Conservation (phyloP, 2,797 vertebrate species). For the Geotrypetes seraphini region DNA sequence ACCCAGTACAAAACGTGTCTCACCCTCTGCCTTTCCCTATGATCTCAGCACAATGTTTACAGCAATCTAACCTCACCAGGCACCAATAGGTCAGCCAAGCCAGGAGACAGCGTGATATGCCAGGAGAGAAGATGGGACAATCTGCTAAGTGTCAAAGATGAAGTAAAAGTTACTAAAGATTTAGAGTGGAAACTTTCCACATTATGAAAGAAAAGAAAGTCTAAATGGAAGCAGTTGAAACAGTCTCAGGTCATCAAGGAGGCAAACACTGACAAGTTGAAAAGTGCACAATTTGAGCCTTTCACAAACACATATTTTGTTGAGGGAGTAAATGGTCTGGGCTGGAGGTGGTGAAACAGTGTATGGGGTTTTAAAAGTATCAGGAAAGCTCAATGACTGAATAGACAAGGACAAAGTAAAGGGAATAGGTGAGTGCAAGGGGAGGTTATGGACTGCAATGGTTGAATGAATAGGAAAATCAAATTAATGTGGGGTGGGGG, state of each 20-base stretch:
- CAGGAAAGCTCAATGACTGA: too few relatives aligned
- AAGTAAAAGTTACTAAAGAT: constrained; percentile 16
- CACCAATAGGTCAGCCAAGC: constrained; percentile 33
- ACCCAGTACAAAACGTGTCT: constrained; percentile 43
- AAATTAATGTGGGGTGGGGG: too few relatives aligned
- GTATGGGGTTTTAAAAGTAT: too few relatives aligned
- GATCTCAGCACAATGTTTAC: constrained; percentile 42
- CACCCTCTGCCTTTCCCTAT: constrained; percentile 30
- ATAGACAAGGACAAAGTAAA: too few relatives aligned
- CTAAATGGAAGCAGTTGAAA: constrained; percentile 16
- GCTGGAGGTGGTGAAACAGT: too few relatives aligned
- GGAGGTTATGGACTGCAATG: too few relatives aligned
- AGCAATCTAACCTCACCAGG: constrained; percentile 45
- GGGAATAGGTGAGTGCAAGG: too few relatives aligned
- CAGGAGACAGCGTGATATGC: constrained; percentile 38
- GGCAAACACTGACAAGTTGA: too few relatives aligned
- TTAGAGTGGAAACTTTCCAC: constrained; percentile 24
- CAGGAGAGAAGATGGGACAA: constrained; percentile 29
- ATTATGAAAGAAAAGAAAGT: background rate
- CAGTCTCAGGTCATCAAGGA: constrained; percentile 2
- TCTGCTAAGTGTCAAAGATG: constrained; percentile 30
- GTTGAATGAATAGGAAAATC: too few relatives aligned
- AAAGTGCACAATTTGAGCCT: too few relatives aligned
- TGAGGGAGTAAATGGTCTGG: too few relatives aligned
- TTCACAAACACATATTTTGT: too few relatives aligned